Conservation (phyloP, 2,797 vertebrate species). For the Molossus alvarezi region DNA sequence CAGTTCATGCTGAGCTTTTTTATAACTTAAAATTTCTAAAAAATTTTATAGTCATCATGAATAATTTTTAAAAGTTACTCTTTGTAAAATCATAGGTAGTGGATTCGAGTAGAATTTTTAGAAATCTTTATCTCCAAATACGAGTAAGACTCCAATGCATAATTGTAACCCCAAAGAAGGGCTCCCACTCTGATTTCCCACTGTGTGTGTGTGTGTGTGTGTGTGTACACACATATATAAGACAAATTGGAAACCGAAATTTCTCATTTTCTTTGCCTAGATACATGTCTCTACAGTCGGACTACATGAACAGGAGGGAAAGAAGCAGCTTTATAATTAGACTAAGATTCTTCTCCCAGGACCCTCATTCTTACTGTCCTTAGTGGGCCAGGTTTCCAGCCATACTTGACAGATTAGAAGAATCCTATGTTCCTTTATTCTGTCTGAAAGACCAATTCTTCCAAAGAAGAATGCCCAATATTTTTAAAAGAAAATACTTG, state of each 20-base stretch:
- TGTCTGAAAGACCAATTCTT: slow-evolving; percentile 75
- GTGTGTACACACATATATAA: neutral
- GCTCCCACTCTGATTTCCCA: slow-evolving; percentile 52
- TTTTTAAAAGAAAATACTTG: slow-evolving; percentile 73
- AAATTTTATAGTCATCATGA: neutral
- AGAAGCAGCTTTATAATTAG: slow-evolving; percentile 57
- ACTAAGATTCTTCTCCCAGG: neutral
- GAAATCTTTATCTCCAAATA: slow-evolving; percentile 40
- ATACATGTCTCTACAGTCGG: slow-evolving; percentile 41
- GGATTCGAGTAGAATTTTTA: neutral
- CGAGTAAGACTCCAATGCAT: neutral
- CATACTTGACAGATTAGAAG: slow-evolving; percentile 67
- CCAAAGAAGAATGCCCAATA: slow-evolving; percentile 67
- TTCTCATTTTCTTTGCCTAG: slow-evolving; percentile 64
- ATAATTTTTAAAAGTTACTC: neutral
- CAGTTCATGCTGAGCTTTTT: neutral
- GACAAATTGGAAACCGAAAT: slow-evolving; percentile 2
- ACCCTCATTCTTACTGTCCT: neutral
- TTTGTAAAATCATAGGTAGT: slow-evolving; percentile 34
- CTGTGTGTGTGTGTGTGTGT: neutral
- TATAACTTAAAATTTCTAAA: slow-evolving; percentile 9
- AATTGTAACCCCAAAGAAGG: slow-evolving; percentile 35
- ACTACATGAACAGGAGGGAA: slow-evolving; percentile 53
- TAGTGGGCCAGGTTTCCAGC: slow-evolving; percentile 43
- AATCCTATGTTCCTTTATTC: slow-evolving; percentile 54